Evolutionary conservation across 2,113 vertebrate genomes (phyloP), one percentile per base, ranked within the genome.

Genomic region (Trinectes maculatus): DNA sequence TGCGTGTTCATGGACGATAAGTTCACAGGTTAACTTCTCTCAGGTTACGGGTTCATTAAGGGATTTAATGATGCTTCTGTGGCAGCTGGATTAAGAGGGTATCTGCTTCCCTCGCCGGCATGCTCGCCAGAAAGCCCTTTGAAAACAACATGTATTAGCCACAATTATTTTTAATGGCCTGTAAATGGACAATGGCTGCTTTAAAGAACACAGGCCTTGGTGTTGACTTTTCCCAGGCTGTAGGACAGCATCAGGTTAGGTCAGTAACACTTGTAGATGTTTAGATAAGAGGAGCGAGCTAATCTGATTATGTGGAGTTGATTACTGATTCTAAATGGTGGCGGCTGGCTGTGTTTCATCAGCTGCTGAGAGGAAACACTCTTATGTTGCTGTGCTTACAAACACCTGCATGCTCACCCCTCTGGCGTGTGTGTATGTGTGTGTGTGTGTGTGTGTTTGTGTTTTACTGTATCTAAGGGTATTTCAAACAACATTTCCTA

Each of bases 381-480:
- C 55, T 83, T 75, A 53, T 58, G 60, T 49, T 60, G 48, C 55
- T 63, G 51, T 52, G 52, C 83, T 63, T 52, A 76, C 64, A 85
- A 87, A 91, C 93, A 93, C 91, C 92, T 93, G 92, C 84, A 82
- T 36, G 58, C 85, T 84, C 87, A 79, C 77, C 53, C 53, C 33
- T 3, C 9, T 55, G 36, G 26, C 24, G 39, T 34, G 39, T 15
- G 59, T 31, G 21, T 37, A 21, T 62, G 29, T 48, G 22, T 33
- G 63, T 39, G 46, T 56, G 29, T 63, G 58, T 29, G 42, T 25
- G 8, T 51, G 55, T 56, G 16, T 18, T 33, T 43, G 18, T 54
- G 62, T 49, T 2, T 52, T 22, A 40, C 26, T 47, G 57, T 42
- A 16, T 69, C 22, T 18, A 5, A 31, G 36, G 46, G 16, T 47